A percentile compares a stretch with the other conserved stretches of the same genome.
phyloP scores from a whole-genome alignment of 2,797 vertebrate species.

The Echiichthys vipera region DNA sequence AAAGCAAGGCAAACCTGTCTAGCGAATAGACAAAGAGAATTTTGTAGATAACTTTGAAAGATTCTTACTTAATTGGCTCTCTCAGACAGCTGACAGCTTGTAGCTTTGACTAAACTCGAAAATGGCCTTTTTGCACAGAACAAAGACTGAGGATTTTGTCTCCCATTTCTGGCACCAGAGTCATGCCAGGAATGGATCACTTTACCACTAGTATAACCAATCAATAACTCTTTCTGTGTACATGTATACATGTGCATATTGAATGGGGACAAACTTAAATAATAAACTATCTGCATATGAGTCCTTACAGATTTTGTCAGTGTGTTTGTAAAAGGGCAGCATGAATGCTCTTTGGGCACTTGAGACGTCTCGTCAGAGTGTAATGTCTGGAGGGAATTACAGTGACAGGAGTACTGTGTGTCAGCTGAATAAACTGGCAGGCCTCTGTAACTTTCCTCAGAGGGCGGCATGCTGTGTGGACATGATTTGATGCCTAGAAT shows the following conservation, averaged over 20 bases:
- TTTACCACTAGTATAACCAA: neutral
- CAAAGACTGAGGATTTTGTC: conserved; percentile 25
- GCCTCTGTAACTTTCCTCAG: conserved; percentile 26
- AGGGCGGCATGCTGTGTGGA: conserved; percentile 33
- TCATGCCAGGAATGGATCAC: neutral
- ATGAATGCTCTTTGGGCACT: conserved; percentile 1
- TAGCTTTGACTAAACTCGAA: neutral
- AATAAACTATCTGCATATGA: neutral
- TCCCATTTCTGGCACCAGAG: neutral
- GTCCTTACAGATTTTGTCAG: neutral
- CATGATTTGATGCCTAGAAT: conserved; percentile 46
- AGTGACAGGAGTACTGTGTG: conserved; percentile 32
- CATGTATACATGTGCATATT: neutral
- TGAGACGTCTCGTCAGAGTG: conserved; percentile 18
- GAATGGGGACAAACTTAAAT: neutral
- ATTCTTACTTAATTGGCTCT: conserved; percentile 7
- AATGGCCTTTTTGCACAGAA: conserved; percentile 15
- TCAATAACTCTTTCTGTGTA: conserved; percentile 4
- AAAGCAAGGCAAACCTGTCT: conserved; percentile 1
- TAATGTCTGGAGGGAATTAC: conserved; percentile 28
- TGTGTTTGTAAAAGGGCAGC: conserved; percentile 15
- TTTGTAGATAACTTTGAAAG: neutral
- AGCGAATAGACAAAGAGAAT: neutral
- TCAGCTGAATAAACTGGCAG: conserved; percentile 35
- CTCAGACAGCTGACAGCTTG: neutral